Base-by-base conservation (phyloP, 1,140 invertebrate genomes). In the Pseudomyrmex concolor region DNA sequence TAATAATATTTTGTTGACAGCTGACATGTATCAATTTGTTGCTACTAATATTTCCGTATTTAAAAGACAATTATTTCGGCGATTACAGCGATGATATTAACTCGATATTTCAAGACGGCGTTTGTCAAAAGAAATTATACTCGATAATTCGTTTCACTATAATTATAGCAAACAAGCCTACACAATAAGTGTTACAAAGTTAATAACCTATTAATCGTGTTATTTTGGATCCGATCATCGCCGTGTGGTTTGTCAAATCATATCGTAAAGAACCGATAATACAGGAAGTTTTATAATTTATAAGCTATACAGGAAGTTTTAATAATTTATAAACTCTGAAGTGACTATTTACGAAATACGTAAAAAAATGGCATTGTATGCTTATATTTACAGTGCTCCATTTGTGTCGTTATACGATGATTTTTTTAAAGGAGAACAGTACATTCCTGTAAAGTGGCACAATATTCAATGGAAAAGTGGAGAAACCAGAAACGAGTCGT, bases 401-500 rank as follows among this genome's bases (percentile, higher is more conserved):
- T 17, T 62, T 48, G 17, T 55, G n/a, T 60, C 60, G 17, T 71
- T 71, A 48, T 57, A 43, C 55, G 15, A 17, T 57, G 43, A 71
- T 72, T 60, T 81, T 71, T 81, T 25, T 57, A 13, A 19, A 12
- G n/a, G 7, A 19, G 8, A 9, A 67, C 3, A 25, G 13, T 1
- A 8, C 0, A 17, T 9, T 55, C 17, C 45, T 78, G 43, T 67
- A 78, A 68, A 78, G 50, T 45, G 17, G 66, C 63, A 48, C 15
- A 15, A 55, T 12, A 59, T 22, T 34, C 34, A 19, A 76, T 43
- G 54, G 45, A 77, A 77, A 83, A 64, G 34, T 17, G 25, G 45
- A 83, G 81, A 77, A 67, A 77, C 80, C 70, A 76, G 68, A 76
- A 51, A 12, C n/a, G 12, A 60, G 17, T 19, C 45, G 71, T 13